A percentile compares a stretch with the other conserved stretches of the same genome.
phyloP scores from a whole-genome alignment of 2,113 vertebrate species.

The Menura novaehollandiae region DNA sequence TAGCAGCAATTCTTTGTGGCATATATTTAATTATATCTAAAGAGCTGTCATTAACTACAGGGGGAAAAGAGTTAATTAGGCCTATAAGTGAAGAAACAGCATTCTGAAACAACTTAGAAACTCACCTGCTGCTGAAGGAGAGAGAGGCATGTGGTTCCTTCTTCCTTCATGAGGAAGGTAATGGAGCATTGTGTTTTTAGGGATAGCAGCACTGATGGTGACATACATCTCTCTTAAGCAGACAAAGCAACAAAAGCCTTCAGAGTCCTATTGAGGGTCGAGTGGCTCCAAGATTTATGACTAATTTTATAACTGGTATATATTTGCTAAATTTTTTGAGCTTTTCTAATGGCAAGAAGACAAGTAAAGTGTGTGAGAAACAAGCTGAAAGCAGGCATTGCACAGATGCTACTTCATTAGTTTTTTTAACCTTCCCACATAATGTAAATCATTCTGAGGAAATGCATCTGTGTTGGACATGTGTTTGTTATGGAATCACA shows the following conservation, averaged over 20 bases:
- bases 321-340: not conserved
- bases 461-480: not conserved
- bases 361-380: not conserved
- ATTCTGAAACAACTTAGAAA: not conserved
- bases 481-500: not conserved
- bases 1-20: not conserved
- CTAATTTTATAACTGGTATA: not conserved
- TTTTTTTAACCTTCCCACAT: not conserved
- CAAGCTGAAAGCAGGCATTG: not conserved
- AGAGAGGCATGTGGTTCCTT: not conserved
- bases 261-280: not conserved
- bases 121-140: not conserved
- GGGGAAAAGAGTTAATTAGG: not conserved
- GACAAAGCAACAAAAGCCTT: not conserved
- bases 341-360: not conserved
- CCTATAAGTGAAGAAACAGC: not conserved
- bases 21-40: not conserved
- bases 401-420: not conserved
- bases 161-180: not conserved
- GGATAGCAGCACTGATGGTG: not conserved
- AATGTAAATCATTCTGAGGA: not conserved
- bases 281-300: not conserved
- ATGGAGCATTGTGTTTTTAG: not conserved
- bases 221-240: not conserved
- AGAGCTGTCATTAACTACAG: not conserved